These are phyloP conservation scores for Drosophila saltans DNA, from an alignment of 1,140 invertebrate genomes.

Conservation along the genomic window DNA sequence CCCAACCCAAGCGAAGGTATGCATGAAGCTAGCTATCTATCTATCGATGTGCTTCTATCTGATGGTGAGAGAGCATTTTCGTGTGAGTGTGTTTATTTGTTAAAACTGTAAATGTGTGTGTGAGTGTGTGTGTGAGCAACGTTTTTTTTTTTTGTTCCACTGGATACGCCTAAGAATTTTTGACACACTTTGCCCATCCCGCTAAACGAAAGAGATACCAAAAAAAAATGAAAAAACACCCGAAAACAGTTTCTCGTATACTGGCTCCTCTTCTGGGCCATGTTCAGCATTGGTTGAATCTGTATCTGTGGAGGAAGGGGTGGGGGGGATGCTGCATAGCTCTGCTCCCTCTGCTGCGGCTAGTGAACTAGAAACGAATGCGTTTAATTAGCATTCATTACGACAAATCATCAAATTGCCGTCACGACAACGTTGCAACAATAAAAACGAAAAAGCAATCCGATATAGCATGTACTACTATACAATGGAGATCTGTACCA, in stretches of 20 bases:
- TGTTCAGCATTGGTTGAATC: conserved; percentile 37
- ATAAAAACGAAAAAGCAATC: conserved; percentile 50
- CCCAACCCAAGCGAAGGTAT: conserved; percentile 53
- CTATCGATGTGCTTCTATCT: conserved; percentile 1
- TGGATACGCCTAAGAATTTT: conserved; percentile 75
- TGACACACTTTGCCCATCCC: conserved; percentile 66
- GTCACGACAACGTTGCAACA: conserved; percentile 68
- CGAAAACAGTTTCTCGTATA: conserved; percentile 18
- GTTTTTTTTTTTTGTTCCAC: conserved; percentile 28
- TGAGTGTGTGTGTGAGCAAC: conserved; percentile 34
- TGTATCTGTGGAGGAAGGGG: conserved; percentile 7
- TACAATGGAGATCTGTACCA: conserved; percentile 23
- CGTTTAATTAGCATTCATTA: conserved; percentile 83
- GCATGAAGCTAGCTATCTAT: conserved; percentile 10
- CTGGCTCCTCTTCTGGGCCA: conserved; percentile 17
- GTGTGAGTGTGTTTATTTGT: conserved; percentile 22
- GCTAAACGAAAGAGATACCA: conserved; percentile 40
- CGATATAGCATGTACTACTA: conserved; percentile 46
- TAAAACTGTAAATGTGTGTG: background rate
- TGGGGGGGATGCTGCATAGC: conserved; percentile 31
- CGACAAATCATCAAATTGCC: conserved; percentile 78
- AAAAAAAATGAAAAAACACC: conserved; percentile 5
- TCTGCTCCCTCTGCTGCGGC: conserved; percentile 36
- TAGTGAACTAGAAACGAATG: conserved; percentile 82
- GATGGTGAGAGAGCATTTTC: conserved; percentile 15